Conservation (phyloP, 2,797 vertebrate genomes). For the Trachops cirrhosus region DNA sequence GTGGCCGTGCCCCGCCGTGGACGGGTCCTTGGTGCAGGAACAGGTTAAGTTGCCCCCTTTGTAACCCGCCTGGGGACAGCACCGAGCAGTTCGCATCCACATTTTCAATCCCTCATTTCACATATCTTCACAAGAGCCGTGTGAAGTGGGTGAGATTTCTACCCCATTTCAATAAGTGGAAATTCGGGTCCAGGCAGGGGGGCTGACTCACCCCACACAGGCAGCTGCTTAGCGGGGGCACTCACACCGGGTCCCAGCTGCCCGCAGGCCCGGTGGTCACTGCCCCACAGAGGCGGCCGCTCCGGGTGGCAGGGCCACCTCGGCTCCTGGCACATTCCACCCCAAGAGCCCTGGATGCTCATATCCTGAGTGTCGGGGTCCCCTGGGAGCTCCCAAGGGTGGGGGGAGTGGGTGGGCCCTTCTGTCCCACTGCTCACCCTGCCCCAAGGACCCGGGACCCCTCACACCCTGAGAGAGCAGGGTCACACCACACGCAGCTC, state of each 20-base stretch:
- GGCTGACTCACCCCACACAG: background rate
- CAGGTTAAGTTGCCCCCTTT: accelerated
- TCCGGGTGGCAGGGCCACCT: accelerated
- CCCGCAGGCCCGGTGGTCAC: background rate
- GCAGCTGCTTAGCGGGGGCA: background rate
- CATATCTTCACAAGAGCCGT: background rate
- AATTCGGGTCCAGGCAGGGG: too few species aligned
- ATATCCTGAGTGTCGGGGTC: accelerated
- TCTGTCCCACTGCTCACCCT: background rate
- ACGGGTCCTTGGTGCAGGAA: background rate
- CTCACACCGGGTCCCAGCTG: accelerated
- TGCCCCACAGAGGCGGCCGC: accelerated
- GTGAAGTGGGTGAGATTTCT: background rate
- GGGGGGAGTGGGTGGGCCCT: too few species aligned
- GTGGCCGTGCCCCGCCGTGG: too few species aligned
- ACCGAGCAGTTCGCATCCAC: accelerated
- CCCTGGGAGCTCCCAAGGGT: background rate
- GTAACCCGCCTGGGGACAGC: background rate
- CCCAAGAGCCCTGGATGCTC: background rate
- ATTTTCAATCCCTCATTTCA: accelerated
- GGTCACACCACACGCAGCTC: background rate
- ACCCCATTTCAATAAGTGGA: background rate
- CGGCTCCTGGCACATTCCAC: accelerated
- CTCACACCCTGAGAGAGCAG: background rate
- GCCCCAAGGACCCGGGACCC: background rate